These are phyloP conservation scores for Drosophila littoralis DNA, from an alignment of 1,140 invertebrate genomes.

Conservation along the genomic window DNA sequence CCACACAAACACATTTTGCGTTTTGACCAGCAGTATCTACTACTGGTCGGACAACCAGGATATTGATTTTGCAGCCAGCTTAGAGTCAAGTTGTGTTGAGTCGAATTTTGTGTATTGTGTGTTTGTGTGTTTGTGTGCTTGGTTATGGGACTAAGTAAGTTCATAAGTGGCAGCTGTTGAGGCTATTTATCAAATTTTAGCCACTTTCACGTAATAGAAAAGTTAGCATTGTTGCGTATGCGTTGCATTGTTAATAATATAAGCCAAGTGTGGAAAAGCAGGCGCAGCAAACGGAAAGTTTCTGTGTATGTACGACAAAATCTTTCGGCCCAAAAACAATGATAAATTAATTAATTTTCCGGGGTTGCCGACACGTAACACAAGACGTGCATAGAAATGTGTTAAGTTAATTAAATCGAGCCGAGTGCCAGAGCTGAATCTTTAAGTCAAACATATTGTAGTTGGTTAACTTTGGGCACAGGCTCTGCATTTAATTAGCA, in stretches of 20 bases:
- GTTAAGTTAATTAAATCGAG: constrained; percentile 47
- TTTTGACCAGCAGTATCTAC: background rate
- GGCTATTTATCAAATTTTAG: constrained; percentile 68
- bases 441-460: constrained; percentile 16
- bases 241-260: constrained; percentile 63
- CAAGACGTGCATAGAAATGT: constrained; percentile 61
- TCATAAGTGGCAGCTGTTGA: constrained; percentile 44
- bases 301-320: constrained; percentile 50
- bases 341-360: constrained; percentile 73
- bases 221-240: constrained; percentile 45
- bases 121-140: constrained; percentile 5
- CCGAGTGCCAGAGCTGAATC: constrained; percentile 2
- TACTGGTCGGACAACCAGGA: background rate
- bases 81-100: background rate
- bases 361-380: constrained; percentile 33
- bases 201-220: constrained; percentile 51
- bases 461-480: background rate
- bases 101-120: background rate
- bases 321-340: constrained; percentile 62
- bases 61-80: constrained; percentile 34
- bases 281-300: constrained; percentile 48
- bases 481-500: constrained; percentile 35
- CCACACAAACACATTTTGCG: background rate
- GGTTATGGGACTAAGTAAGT: constrained; percentile 11
- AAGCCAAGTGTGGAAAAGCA: constrained; percentile 11